Conservation (phyloP, 2,888 invertebrate species). For the Polia nebulosa region DNA sequence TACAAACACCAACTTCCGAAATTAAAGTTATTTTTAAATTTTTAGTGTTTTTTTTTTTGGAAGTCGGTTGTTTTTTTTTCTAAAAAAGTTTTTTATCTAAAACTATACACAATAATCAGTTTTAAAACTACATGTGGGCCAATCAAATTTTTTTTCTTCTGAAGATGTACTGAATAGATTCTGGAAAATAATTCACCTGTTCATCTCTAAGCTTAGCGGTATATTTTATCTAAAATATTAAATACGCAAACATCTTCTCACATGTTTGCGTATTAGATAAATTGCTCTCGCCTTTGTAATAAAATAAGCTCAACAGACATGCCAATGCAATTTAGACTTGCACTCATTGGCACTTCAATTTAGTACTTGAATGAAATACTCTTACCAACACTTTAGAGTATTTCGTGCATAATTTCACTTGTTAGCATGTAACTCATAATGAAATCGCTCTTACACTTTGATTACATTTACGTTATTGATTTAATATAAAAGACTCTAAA, state of each 20-base stretch:
- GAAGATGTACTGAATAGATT: too few relatives aligned
- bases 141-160: too few relatives aligned
- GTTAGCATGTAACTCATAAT: conserved; percentile 38
- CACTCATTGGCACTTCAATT: conserved; percentile 6
- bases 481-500: conserved; percentile 48
- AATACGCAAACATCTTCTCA: background rate
- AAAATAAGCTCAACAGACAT: conserved; percentile 10
- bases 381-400: conserved; percentile 20
- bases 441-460: conserved; percentile 43
- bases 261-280: too few relatives aligned
- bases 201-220: too few relatives aligned
- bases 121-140: background rate
- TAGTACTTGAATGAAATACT: conserved; percentile 37
- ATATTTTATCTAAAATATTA: too few relatives aligned
- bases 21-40: too few relatives aligned
- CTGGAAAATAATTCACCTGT: too few relatives aligned
- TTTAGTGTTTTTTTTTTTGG: too few relatives aligned
- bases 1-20: too few relatives aligned
- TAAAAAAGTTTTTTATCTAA: too few relatives aligned
- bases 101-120: background rate
- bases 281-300: background rate
- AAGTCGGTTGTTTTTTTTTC: too few relatives aligned
- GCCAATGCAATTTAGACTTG: conserved; percentile 16
- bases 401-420: conserved; percentile 48
- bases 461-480: conserved; percentile 54